Evolutionary conservation across 1,140 invertebrate species (phyloP).

Genomic region (Dreissena polymorpha): DNA sequence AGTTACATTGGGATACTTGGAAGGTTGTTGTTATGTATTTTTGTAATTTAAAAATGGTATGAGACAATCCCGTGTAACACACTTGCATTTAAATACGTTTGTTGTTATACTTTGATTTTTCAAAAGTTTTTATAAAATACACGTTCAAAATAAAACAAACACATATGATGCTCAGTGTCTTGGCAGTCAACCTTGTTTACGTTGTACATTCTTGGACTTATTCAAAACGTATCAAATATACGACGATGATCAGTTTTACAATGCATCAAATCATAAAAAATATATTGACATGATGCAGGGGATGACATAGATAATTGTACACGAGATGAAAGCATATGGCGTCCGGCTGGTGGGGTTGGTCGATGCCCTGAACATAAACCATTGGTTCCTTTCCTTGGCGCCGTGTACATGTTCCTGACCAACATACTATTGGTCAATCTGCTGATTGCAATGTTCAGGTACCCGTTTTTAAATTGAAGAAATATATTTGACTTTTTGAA

Average conservation of each 20-base stretch:
- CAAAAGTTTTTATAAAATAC: too few species aligned
- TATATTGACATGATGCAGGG: neutral
- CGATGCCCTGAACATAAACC: slow-evolving; percentile 67
- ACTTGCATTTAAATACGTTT: too few species aligned
- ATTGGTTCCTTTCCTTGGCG: slow-evolving; percentile 65
- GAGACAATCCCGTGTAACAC: too few species aligned
- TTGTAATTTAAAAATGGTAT: too few species aligned
- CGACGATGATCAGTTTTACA: neutral
- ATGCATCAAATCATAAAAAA: neutral
- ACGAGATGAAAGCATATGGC: slow-evolving; percentile 64
- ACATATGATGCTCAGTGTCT: too few species aligned
- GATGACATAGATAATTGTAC: slow-evolving; percentile 53
- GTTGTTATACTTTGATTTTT: too few species aligned
- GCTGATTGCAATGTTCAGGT: slow-evolving; percentile 78
- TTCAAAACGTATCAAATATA: neutral
- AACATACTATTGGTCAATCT: slow-evolving; percentile 76
- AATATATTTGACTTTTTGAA: too few species aligned
- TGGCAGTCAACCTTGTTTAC: too few species aligned
- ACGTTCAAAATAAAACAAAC: too few species aligned
- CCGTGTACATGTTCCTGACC: slow-evolving; percentile 74
- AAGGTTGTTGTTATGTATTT: slow-evolving; percentile 57
- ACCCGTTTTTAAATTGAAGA: neutral
- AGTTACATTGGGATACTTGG: slow-evolving; percentile 72
- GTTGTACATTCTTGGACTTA: too few species aligned
- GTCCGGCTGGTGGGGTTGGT: slow-evolving; percentile 18